Conservation (phyloP, 2,888 invertebrate genomes). For the Miltochrista miniata region DNA sequence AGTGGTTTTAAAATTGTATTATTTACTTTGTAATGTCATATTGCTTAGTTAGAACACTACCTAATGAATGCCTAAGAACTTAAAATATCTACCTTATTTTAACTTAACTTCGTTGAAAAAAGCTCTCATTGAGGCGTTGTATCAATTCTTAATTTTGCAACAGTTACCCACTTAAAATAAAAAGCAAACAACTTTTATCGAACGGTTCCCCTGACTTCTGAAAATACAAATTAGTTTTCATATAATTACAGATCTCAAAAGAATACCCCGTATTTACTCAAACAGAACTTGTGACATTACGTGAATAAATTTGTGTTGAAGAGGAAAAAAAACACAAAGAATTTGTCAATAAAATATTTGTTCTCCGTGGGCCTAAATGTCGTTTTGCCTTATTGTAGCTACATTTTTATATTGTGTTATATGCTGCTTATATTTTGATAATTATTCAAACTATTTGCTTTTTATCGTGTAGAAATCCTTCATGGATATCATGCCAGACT, state of each 20-base stretch:
- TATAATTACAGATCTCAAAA: neutral
- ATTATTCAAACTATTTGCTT: no score
- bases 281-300: constrained; percentile 14
- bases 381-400: constrained; percentile 35
- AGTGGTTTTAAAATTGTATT: no score
- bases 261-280: constrained; percentile 8
- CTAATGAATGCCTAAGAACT: no score
- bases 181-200: neutral
- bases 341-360: constrained; percentile 28
- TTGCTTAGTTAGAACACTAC: no score
- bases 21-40: no score
- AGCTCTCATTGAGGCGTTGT: no score
- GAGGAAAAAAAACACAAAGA: constrained; percentile 16
- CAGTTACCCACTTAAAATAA: neutral
- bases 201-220: no score
- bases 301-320: constrained; percentile 15
- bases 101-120: no score
- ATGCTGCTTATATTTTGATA: no score
- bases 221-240: neutral
- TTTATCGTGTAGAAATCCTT: no score
- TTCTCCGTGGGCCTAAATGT: constrained; percentile 25
- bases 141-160: neutral
- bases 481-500: no score
- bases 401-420: constrained; percentile 50
- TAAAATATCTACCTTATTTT: no score